Base-by-base conservation (phyloP, 2,888 invertebrate genomes). In the Cloeon dipterum region DNA sequence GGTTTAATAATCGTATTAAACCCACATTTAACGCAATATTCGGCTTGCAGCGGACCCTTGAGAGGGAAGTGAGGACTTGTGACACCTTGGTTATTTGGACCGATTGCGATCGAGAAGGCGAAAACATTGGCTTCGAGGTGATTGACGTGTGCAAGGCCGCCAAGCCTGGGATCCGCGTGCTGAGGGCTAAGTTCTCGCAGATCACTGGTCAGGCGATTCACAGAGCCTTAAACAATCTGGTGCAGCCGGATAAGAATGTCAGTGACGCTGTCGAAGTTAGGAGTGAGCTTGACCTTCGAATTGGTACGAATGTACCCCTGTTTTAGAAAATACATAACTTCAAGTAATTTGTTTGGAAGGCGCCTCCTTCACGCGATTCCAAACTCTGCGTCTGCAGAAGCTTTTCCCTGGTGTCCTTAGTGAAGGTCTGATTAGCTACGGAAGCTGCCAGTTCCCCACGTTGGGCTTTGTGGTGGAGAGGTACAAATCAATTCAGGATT, bases 381-480 rank as follows among this genome's bases (percentile, higher is more conserved):
- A 98, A 63, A 99, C 98, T 0, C 54, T 96, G 41, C 67, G 93
- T 10, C 59, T 96, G 5, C 76, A 81, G 51, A 72, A 72, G 49
- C 68, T 76, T 8, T 86, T 86, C 51, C 83, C 83, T 0, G 59
- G 59, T 25, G 69, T 68, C 45, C 61, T 85, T 36, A 65, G 72
- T 0, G 69, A 82, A 38, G 75, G 77, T 52, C 54, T 94, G 2
- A 78, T 99, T 34, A 96, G 94, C 56, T 99, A 99, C 55, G 98
- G 98, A 3, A 91, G 89, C 40, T 99, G 98, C 52, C 98, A 99
- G 58, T 96, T 99, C 56, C 98, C 98, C 4, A 99, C 98, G 0
- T 62, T 99, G n/a, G 98, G 98, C 2, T 99, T 99, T 66, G 94
- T 99, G n/a, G 96, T 93, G 0, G 93, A 98, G 55, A 67, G 98